Base-by-base conservation (phyloP, 2,888 invertebrate species). In the Chalcosyrphus nemorum region DNA sequence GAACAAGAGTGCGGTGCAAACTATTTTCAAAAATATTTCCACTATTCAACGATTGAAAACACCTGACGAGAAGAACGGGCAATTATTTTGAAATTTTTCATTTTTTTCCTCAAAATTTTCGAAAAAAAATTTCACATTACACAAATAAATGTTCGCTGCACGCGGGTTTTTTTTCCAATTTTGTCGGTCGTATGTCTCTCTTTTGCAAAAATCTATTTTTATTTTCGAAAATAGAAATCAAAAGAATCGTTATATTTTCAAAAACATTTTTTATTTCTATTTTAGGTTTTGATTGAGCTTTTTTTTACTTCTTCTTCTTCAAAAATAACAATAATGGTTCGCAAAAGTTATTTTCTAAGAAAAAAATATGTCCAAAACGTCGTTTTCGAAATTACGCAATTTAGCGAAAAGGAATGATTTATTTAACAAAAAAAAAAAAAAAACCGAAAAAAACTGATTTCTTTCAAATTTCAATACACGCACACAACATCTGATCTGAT, bases 161-260 rank as follows among this genome's bases (percentile, higher is more conserved):
- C 75, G 78, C 50, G 29, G 56, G 63, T 56, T 78, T 68, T 45
- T 45, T 65, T 78, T 56, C n/a, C n/a, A n/a, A n/a, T 41, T 3
- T 47, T 41, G 4, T 15, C 61, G 11, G 4, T 32, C 32, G 32
- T 32, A 32, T 17, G 11, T 63, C 29, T 43, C 45, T 54, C 74
- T 54, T 84, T 75, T 80, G 80, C 68, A 54, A 80, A 54, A 80
- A 84, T 84, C 84, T 84, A 84, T 84, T 84, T 84, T 84, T 65
- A 47, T 59, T 59, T 63, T 32, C 65, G 84, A 75, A 24, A 29
- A 80, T 78, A 78, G 82, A 84, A 80, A 54, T 84, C 74, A 80
- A 80, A 84, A 65, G 75, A 78, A 75, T 78, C 47, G 68, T 74
- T 35, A 43, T 70, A 24, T 54, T 68, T 45, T 68, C 45, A 71